Percentiles rank a stretch among this genome's conserved stretches.
These are phyloP conservation scores for Micronycteris hirsuta DNA, from an alignment of 2,113 vertebrate genomes.

Conservation along the genomic window DNA sequence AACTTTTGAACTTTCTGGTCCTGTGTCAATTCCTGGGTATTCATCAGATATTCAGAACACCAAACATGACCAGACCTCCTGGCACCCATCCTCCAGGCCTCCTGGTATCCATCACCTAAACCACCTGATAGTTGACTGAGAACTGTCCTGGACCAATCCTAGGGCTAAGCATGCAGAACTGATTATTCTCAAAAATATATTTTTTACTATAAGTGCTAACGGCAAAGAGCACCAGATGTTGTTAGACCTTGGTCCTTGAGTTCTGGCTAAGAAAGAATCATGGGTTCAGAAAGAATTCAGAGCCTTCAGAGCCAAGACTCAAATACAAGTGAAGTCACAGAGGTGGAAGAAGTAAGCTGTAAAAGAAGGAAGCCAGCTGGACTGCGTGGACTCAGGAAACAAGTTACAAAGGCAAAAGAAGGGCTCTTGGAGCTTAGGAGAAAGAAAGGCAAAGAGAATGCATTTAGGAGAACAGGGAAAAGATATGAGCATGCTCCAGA, in stretches of 20 bases:
- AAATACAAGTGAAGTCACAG: neutral
- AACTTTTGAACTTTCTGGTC: neutral
- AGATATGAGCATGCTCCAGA: neutral
- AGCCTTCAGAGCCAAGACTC: neutral
- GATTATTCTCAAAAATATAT: neutral
- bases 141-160: neutral
- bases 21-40: neutral
- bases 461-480: neutral
- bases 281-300: neutral
- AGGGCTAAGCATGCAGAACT: neutral
- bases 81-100: neutral
- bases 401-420: neutral
- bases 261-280: neutral
- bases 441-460: neutral
- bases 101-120: neutral
- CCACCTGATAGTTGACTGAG: neutral
- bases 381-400: neutral
- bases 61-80: neutral
- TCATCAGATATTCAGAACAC: neutral
- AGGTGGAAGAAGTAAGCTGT: neutral
- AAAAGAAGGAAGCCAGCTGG: neutral
- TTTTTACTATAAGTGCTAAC: neutral
- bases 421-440: neutral
- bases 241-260: neutral
- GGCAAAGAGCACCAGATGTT: neutral